Conservation (phyloP, 2,888 invertebrate genomes). For the Glaucopsyche alexis region DNA sequence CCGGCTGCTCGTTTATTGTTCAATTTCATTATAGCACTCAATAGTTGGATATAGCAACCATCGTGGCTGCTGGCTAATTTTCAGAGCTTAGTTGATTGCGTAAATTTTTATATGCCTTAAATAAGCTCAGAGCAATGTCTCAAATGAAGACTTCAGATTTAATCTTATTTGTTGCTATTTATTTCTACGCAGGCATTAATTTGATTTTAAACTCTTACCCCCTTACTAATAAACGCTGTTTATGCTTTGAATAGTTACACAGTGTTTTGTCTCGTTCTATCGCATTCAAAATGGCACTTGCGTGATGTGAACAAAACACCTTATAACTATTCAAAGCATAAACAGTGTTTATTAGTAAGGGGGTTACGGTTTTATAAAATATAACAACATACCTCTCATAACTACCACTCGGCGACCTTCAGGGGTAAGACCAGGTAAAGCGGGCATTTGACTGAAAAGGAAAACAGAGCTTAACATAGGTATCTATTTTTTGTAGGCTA, state of each 20-base stretch:
- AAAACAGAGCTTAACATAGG: not conserved
- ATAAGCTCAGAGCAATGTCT: not conserved
- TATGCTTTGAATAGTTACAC: no score
- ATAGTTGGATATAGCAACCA: no score
- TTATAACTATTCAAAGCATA: no score
- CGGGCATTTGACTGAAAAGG: constrained; percentile 85
- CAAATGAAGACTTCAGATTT: not conserved
- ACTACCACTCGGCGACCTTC: constrained; percentile 88
- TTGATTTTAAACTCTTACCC: not conserved
- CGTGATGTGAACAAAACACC: no score
- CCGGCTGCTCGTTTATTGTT: no score
- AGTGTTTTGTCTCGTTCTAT: no score
- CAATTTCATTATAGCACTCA: no score
- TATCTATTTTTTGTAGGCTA: not conserved
- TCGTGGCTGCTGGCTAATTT: no score
- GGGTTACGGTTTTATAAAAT: not conserved
- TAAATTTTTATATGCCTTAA: not conserved
- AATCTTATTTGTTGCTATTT: not conserved
- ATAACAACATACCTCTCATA: constrained; percentile 78
- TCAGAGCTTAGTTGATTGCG: no score
- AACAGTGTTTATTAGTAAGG: no score
- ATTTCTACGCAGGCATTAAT: not conserved
- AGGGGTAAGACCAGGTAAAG: constrained; percentile 89
- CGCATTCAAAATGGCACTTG: no score
- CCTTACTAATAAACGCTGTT: no score